Base-by-base conservation (phyloP, 2,888 invertebrate species). In the Agyllia agylla region DNA sequence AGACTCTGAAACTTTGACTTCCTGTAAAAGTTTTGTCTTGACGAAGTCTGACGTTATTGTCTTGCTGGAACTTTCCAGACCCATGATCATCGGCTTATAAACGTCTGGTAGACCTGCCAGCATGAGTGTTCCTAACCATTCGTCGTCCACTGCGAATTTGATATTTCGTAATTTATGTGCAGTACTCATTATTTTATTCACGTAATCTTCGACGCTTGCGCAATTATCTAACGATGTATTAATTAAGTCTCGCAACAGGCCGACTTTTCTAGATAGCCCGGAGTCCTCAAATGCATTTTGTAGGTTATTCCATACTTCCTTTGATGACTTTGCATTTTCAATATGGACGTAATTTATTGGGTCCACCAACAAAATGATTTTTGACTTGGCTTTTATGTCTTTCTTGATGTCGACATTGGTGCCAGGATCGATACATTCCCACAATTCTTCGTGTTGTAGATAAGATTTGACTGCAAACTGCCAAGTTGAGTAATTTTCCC, bases 351-450 rank as follows among this genome's bases (percentile, higher is more conserved):
- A 83, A n/a, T 70, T 83, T 5, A n/a, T 24, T 2, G 82, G 33
- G 2, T 83, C 33, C 3, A 83, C 70, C 70, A 83, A 35, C 20
- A 85, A 85, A 42, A 79, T 85, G 4, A 79, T 80, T 11, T 70
- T 79, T 5, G 85, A 88, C 31, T 87, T 90, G 6, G 89, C 89
- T 73, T 89, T 89, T 2, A 38, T 30, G n/a, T 64, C 49, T 17
- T 80, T 73, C 20, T 82, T 87, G 2, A 4, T 0, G 20, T 89
- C 89, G 27, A 70, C 80, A 30, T 78, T 31, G 20, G 33, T 35
- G 3, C 42, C 82, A 15, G 87, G 82, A 24, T 85, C 85, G 30
- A 87, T n/a, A 77, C 85, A 85, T 38, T 79, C 27, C 85, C 87
- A 89, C 27, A 89, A 87, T 0, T 85, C 87, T 3, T 87, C 89